These are phyloP conservation scores for Drosophila sturtevanti DNA, from an alignment of 1,140 invertebrate genomes.

Conservation along the genomic window DNA sequence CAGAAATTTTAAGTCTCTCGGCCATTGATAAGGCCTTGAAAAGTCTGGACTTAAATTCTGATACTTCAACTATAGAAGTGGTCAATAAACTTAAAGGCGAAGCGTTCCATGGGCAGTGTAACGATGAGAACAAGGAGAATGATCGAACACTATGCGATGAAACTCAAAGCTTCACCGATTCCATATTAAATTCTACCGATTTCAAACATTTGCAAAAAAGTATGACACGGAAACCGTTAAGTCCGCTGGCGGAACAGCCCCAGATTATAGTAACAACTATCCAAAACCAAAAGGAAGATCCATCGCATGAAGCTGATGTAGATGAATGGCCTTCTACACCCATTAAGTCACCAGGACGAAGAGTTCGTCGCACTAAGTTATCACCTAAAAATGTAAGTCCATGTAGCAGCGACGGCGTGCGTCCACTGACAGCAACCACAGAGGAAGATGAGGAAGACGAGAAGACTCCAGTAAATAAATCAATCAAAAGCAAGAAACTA, in stretches of 20 bases:
- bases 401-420: conserved; percentile 59
- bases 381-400: conserved; percentile 48
- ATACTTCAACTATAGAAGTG: conserved; percentile 56
- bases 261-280: conserved; percentile 40
- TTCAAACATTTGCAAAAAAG: conserved; percentile 64
- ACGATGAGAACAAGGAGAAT: conserved; percentile 51
- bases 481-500: conserved; percentile 17
- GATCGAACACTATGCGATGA: conserved; percentile 48
- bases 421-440: conserved; percentile 51
- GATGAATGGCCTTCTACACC: conserved; percentile 75
- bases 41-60: conserved; percentile 59
- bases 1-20: conserved; percentile 68
- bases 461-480: conserved; percentile 60
- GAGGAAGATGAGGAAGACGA: conserved; percentile 57
- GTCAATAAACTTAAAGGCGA: conserved; percentile 41
- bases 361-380: conserved; percentile 53
- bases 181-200: conserved; percentile 64
- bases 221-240: conserved; percentile 60
- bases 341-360: conserved; percentile 46
- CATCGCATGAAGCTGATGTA: conserved; percentile 48
- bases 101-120: conserved; percentile 1
- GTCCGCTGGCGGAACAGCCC: conserved; percentile 63
- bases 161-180: conserved; percentile 69
- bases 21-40: conserved; percentile 71
- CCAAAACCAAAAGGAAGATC: conserved; percentile 26